Evolutionary conservation across 2,113 vertebrate genomes (phyloP), one percentile per base, ranked within the genome.

Genomic region (Lycocorax pyrrhopterus): DNA sequence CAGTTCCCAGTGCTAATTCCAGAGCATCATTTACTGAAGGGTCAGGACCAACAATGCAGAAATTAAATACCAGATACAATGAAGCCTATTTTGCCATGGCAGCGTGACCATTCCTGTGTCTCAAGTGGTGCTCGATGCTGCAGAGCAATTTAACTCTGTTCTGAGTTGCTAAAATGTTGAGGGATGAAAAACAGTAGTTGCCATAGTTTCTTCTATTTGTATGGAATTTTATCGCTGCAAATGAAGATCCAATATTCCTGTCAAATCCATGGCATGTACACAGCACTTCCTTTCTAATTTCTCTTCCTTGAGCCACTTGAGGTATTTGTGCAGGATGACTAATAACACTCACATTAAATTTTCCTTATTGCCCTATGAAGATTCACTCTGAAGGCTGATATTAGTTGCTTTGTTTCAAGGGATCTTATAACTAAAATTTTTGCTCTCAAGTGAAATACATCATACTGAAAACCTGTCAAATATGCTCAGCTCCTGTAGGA

Each of bases 371-470:
- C 12, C 43, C 22, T 79, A 22, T 75, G 60, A 78, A 71, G 49
- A 67, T 74, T 92, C 43, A 26, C 37, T 87, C 47, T 71, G 76
- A 77, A 60, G 67, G n/a, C 37, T 73, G 37, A 23, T 46, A 29
- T 69, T 93, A 56, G 51, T 96, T 80, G 16, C n/a, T 90, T 92
- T 77, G 73, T 95, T 56, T 89, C 68, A 90, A 81, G 39, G 59
- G 47, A 35, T 86, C 46, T 71, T 94, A 43, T 32, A 72, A 60
- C 35, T 84, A 59, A 66, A 77, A 39, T 67, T 91, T 82, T 74
- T 80, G 14, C 33, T 73, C 51, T 92, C 15, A 71, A 23, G 26
- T 80, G 51, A 83, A 90, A 72, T 71, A 32, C 3, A 29, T 80
- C 56, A 51, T 76, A 55, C 33, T 68, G 77, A 88, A 85, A 85